These are phyloP conservation scores for Laothoe populi DNA, from an alignment of 2,888 invertebrate species.

Conservation along the genomic window DNA sequence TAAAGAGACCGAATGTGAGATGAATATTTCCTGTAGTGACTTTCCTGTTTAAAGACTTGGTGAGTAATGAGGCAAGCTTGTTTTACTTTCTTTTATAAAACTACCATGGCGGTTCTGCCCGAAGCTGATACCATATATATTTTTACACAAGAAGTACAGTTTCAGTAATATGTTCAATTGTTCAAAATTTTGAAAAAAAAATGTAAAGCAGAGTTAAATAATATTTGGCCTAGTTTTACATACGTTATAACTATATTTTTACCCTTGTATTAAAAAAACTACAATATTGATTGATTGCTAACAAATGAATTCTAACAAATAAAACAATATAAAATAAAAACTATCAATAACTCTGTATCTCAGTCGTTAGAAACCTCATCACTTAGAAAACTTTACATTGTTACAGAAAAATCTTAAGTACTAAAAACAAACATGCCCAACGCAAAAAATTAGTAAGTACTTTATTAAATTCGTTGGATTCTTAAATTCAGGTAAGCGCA, in stretches of 20 bases:
- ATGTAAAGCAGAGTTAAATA: too few species aligned
- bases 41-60: neutral
- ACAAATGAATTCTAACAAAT: too few species aligned
- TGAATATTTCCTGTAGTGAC: neutral
- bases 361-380: neutral
- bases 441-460: slow-evolving; percentile 25
- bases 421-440: slow-evolving; percentile 4
- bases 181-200: too few species aligned
- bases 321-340: too few species aligned
- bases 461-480: neutral
- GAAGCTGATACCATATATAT: neutral
- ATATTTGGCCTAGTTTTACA: too few species aligned
- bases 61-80: slow-evolving; percentile 9
- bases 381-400: neutral
- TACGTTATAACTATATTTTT: too few species aligned
- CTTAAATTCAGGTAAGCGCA: neutral
- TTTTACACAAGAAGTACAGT: neutral
- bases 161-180: neutral
- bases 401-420: slow-evolving; percentile 19
- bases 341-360: too few species aligned
- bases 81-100: neutral
- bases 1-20: neutral
- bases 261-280: too few species aligned
- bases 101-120: neutral
- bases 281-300: too few species aligned